Base-by-base conservation (phyloP, 2,797 vertebrate genomes). In the Acanthopagrus latus region DNA sequence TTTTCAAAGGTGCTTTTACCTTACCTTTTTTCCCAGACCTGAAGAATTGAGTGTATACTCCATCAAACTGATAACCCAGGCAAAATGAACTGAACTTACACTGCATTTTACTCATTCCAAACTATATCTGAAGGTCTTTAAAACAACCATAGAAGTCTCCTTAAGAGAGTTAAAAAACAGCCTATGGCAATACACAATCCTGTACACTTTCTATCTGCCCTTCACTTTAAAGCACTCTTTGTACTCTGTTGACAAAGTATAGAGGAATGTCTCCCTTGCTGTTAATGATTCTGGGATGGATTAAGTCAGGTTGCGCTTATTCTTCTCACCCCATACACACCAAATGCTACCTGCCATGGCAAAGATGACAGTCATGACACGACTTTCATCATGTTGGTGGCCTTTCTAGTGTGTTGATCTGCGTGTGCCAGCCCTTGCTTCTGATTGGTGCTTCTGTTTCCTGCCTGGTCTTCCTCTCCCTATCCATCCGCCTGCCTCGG, bases 61-160 rank as follows among this genome's bases (percentile, higher is more conserved):
- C 60, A 78, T 92, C 89, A 89, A 83, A 85, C 66, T 82, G 85
- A 88, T 86, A 74, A 78, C 67, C 33, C 55, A 71, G 75, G 59
- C 65, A 52, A 23, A 74, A 57, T 47, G n/a, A 13, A 23, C 73
- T 9, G 20, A 74, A 60, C 50, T 86, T 55, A 78, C 84, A 84
- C 86, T 85, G 62, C 5, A 60, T 88, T 74, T 88, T 85, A 85
- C 85, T 83, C 2, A 1, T 59, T 83, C 41, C 52, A 13, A 76
- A 74, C 82, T 71, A 73, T 76, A 82, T 85, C 47, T 48, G 51
- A 74, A 52, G 55, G 41, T 75, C 68, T 78, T 86, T 86, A 56
- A 82, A 84, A 84, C 63, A 27, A 10, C 64, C 50, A 27, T n/a
- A 59, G 38, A 76, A 71, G 67, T 65, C 54, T 76, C 57, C 55